Evolutionary conservation across 2,888 invertebrate genomes (phyloP).

Genomic region (Nephrotoma flavescens): DNA sequence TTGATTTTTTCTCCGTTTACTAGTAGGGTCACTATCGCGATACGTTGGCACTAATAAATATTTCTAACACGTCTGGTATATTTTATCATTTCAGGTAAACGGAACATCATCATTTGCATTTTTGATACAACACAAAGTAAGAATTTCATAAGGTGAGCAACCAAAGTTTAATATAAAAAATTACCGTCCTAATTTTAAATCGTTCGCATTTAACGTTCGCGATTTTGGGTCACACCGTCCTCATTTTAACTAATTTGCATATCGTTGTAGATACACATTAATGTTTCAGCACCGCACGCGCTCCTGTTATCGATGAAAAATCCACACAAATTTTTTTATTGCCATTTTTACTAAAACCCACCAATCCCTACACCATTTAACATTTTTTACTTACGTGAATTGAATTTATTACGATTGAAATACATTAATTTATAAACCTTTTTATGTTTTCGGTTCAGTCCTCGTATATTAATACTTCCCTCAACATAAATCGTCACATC

Average conservation of each 20-base stretch:
- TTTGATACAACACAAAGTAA: neutral
- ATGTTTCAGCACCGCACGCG: neutral
- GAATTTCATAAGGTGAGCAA: neutral
- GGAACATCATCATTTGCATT: neutral
- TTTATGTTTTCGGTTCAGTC: neutral
- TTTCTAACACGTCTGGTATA: neutral
- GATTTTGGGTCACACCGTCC: neutral
- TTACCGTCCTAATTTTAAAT: neutral
- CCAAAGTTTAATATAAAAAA: neutral
- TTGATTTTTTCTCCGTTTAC: too few species aligned
- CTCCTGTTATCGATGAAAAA: neutral
- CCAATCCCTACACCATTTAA: neutral
- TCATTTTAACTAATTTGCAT: neutral
- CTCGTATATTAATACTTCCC: neutral
- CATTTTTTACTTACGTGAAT: neutral
- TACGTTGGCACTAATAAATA: too few species aligned
- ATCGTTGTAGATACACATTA: neutral
- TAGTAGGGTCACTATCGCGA: too few species aligned
- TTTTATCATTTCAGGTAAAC: neutral
- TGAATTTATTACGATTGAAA: neutral
- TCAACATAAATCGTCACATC: neutral
- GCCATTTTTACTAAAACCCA: neutral
- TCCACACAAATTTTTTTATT: neutral
- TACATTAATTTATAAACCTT: neutral
- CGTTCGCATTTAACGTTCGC: neutral